These are phyloP conservation scores for Puntigrus tetrazona DNA, from an alignment of 2,113 vertebrate species.

Conservation along the genomic window DNA sequence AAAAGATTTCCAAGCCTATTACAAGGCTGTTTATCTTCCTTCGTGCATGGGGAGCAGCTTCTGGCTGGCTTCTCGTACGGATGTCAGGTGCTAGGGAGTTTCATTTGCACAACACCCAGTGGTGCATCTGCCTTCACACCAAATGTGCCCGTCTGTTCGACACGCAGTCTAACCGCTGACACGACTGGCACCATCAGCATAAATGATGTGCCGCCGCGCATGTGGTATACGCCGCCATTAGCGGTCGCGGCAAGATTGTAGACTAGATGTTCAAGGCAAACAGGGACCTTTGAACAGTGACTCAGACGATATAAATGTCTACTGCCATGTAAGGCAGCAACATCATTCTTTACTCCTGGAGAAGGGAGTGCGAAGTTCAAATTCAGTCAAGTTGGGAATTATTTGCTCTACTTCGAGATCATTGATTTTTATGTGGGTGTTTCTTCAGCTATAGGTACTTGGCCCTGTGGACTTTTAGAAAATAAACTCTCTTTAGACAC, in stretches of 20 bases:
- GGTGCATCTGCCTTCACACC: slow-evolving; percentile 7
- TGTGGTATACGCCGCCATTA: slow-evolving; percentile 22
- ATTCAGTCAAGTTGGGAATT: neutral
- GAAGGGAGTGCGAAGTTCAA: neutral
- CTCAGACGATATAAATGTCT: slow-evolving; percentile 38
- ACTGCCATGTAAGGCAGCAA: slow-evolving; percentile 2
- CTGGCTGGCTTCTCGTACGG: slow-evolving; percentile 33
- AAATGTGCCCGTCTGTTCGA: slow-evolving; percentile 15
- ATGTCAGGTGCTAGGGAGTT: slow-evolving; percentile 32
- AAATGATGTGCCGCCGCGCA: neutral
- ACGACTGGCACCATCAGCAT: neutral
- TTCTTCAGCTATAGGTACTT: slow-evolving; percentile 1
- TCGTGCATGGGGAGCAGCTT: slow-evolving; percentile 21
- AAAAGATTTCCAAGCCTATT: slow-evolving; percentile 15
- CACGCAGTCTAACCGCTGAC: neutral
- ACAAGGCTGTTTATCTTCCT: slow-evolving; percentile 43
- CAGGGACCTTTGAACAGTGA: slow-evolving; percentile 31
- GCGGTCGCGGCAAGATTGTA: neutral
- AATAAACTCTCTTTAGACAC: neutral
- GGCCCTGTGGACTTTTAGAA: neutral
- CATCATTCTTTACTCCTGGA: slow-evolving; percentile 5
- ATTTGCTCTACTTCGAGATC: neutral
- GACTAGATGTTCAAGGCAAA: slow-evolving; percentile 34
- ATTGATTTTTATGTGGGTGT: slow-evolving; percentile 16
- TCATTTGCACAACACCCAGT: slow-evolving; percentile 29